phyloP scores from a whole-genome alignment of 2,888 invertebrate species.

The Kryphioiulus occultus region DNA sequence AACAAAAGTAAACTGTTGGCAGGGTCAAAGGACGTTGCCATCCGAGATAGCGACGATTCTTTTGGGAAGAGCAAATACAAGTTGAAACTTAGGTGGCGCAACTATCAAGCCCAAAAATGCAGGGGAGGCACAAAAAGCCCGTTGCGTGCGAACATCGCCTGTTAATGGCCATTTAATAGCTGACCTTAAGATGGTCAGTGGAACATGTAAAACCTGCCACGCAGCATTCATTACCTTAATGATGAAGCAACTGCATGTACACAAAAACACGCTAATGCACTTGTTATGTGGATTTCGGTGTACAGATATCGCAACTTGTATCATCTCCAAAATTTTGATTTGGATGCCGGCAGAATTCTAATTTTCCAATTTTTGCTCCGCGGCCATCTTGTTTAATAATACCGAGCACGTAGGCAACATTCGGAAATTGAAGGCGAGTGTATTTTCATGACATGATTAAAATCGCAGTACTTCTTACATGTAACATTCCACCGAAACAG shows the following conservation, averaged over 20 bases:
- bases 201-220: not conserved
- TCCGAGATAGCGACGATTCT: not conserved
- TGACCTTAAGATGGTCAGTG: not conserved
- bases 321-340: not conserved
- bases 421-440: not conserved
- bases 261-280: not conserved
- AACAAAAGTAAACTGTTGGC: not conserved
- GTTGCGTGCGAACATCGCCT: not conserved
- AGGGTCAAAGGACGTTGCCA: slow-evolving; percentile 21
- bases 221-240: slow-evolving; percentile 10
- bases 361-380: not conserved
- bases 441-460: not conserved
- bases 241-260: not conserved
- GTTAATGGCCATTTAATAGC: not conserved
- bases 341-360: not conserved
- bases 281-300: not conserved
- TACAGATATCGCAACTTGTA: not conserved
- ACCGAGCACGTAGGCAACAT: not conserved
- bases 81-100: not conserved
- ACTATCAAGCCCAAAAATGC: not conserved
- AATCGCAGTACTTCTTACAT: not conserved
- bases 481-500: not conserved
- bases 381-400: not conserved
- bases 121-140: not conserved
- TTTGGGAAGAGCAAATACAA: not conserved